Evolutionary conservation across 2,888 invertebrate genomes (phyloP).

Genomic region (Cantharis flavilabris): DNA sequence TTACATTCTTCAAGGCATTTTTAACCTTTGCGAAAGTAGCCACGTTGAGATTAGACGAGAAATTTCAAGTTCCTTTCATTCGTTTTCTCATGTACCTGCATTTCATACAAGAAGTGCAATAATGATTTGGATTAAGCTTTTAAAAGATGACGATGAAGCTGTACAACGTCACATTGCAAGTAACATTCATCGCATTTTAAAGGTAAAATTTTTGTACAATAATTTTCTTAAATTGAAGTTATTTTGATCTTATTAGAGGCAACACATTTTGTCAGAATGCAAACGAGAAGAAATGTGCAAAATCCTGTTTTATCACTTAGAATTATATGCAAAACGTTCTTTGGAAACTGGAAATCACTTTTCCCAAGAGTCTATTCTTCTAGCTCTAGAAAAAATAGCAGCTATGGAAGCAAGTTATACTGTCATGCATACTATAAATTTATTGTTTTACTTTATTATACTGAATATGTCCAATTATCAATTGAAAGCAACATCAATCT

Average conservation of each 20-base stretch:
- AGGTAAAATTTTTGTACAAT: neutral
- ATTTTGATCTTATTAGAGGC: neutral
- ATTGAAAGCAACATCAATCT: constrained; percentile 62
- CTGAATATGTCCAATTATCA: constrained; percentile 63
- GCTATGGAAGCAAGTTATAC: constrained; percentile 52
- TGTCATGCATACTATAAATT: constrained; percentile 57
- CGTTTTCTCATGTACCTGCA: neutral
- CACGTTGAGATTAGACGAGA: neutral
- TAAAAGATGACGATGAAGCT: neutral
- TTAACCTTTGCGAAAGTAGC: neutral
- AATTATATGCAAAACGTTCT: no score
- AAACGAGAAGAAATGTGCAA: neutral
- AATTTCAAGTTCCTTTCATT: neutral
- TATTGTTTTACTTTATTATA: constrained; percentile 66
- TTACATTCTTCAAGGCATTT: neutral
- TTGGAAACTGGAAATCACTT: neutral
- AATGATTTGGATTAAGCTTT: neutral
- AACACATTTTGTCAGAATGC: neutral
- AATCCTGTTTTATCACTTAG: neutral
- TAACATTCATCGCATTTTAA: neutral
- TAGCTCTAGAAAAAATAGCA: constrained; percentile 61
- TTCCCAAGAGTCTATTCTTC: constrained; percentile 8
- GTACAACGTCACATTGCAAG: neutral
- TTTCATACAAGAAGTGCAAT: neutral
- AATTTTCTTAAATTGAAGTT: neutral